Base-by-base conservation (phyloP, 2,797 vertebrate genomes). In the Crenuchus spilurus region DNA sequence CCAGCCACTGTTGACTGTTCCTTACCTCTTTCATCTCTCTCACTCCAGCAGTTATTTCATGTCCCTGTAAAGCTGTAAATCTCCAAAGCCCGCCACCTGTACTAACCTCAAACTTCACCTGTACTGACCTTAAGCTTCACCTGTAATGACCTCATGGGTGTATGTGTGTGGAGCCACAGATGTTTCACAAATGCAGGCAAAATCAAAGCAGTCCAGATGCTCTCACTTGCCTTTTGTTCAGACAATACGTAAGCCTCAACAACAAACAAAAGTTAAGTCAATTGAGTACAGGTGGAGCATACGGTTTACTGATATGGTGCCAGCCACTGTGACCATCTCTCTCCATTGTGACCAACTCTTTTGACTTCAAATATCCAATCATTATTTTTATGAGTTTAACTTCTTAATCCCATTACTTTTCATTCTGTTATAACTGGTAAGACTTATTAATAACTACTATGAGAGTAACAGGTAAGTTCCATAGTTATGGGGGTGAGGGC, bases 141-240 rank as follows among this genome's bases (percentile, higher is more conserved):
- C 55, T 60, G 24, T 57, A 70, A 51, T 58, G 31, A 48, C 49
- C 7, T 24, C n/a, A 26, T 37, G 70, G 18, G n/a, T 37, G 30
- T 6, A 2, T 39, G 51, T 46, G 18, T 58, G 61, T 79, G 61
- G 66, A 44, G 51, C 14, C 69, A 70, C 74, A 77, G 65, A 52
- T 74, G 70, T 57, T 41, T 49, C 14, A 41, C 79, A 77, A 65
- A 65, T 74, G 74, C 60, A 60, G 49, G 44, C 60, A 39, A 26
- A 49, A 30, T 26, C 16, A 14, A 14, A 42, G 13, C 58, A 62
- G 37, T 14, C 58, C 37, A 42, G 35, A 22, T n/a, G 55, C 18
- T 16, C 4, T 20, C 37, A 57, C 16, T 46, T 70, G 11, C 18
- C 13, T 64, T 66, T 3, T 33, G 8, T 20, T 22, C 28, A 62